phyloP scores from a whole-genome alignment of 2,888 invertebrate genomes.

The Allophyes oxyacanthae region DNA sequence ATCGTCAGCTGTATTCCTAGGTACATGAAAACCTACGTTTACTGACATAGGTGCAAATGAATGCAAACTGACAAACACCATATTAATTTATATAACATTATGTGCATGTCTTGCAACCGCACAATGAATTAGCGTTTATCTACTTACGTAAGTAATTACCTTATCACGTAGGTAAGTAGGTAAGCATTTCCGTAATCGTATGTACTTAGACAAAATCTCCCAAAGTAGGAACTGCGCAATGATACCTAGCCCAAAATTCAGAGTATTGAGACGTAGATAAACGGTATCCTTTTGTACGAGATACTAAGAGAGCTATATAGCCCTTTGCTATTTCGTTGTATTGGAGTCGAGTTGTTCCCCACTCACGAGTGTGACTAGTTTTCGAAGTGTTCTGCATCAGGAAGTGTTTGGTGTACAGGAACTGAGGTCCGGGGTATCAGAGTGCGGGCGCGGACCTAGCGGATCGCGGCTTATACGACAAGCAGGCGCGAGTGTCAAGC shows the following conservation, averaged over 20 bases:
- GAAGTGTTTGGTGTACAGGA: slow-evolving; percentile 61
- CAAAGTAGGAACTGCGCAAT: too few relatives aligned
- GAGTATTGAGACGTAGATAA: too few relatives aligned
- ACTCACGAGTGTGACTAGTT: slow-evolving; percentile 56
- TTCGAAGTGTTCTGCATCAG: slow-evolving; percentile 52
- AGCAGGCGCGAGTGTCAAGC: not conserved
- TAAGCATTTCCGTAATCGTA: slow-evolving; percentile 1
- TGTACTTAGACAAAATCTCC: slow-evolving; percentile 3
- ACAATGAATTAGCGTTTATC: slow-evolving; percentile 36
- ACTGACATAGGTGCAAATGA: slow-evolving; percentile 58
- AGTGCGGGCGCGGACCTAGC: slow-evolving; percentile 15
- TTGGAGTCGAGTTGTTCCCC: slow-evolving; percentile 21
- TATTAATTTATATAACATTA: slow-evolving; percentile 48
- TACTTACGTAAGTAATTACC: slow-evolving; percentile 7
- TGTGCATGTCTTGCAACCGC: slow-evolving; percentile 28
- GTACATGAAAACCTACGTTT: slow-evolving; percentile 13
- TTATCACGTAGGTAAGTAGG: too few relatives aligned
- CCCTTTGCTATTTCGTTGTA: not conserved
- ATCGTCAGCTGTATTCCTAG: slow-evolving; percentile 15
- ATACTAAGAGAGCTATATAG: too few relatives aligned
- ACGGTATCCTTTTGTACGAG: too few relatives aligned
- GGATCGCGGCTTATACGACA: slow-evolving; percentile 4
- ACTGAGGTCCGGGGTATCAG: slow-evolving; percentile 43
- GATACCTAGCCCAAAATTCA: too few relatives aligned
- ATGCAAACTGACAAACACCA: slow-evolving; percentile 49